phyloP scores from a whole-genome alignment of 2,113 vertebrate species.

The human (Homo sapiens) region GRCh38 chr12:60679501-60680000 shows the following conservation, averaged over 20 bases:
- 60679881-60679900: neutral
- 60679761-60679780: neutral
- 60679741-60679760: neutral
- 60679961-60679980: no score
- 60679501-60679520: neutral
- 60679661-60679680: neutral
- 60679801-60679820: neutral
- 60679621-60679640: neutral
- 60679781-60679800: neutral
- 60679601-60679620: neutral
- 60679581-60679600: neutral
- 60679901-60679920: no score
- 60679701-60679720: accelerated
- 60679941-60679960: no score
- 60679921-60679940: no score
- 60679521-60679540: neutral
- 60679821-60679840: neutral
- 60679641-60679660: neutral
- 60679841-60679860: neutral
- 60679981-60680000: no score
- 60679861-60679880: neutral
- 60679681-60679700: neutral
- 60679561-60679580: neutral
- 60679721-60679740: neutral
- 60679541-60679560: neutral